Base-by-base conservation (phyloP, 2,113 vertebrate species). In the Leucopsar rothschildi region DNA sequence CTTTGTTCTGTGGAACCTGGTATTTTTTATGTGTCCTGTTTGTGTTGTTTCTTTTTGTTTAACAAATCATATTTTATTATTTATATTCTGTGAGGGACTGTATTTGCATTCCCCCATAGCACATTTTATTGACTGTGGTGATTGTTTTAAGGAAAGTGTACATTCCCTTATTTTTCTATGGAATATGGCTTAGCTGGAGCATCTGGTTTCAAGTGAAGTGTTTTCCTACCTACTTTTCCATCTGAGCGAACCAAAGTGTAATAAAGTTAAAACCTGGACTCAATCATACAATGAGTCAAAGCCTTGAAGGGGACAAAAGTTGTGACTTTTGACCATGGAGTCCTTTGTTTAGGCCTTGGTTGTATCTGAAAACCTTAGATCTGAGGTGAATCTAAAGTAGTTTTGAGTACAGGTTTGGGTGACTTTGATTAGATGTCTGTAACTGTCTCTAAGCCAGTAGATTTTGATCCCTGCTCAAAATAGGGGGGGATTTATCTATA, bases 161-260 rank as follows among this genome's bases (percentile, higher is more conserved):
- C 33, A 11, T 70, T 93, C 49, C 21, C 33, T 69, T 85, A 49
- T 84, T 96, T 95, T 96, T 93, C 66, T 89, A 76, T 1, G 29
- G 84, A 92, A 91, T 84, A 93, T 85, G 88, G 57, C 91, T 91
- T 82, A 47, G 60, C 75, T 79, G 73, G 31, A 71, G 90, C 83
- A 94, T 95, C 76, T 93, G 68, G 73, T 92, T 97, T 96, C 90
- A 73, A 56, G 61, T 53, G 70, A 76, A 88, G 40, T 80, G 2
- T 96, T 95, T 97, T 94, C 94, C 37, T 95, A 91, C 80, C 39
- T 28, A 25, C 19, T 87, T 96, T 97, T 96, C 91, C 83, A 94
- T 85, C 71, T 91, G 92, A 79, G 20, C 70, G 89, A 49, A 81
- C 28, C 12, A 35, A 90, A 33, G 69, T 87, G 66, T 75, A 88